Evolutionary conservation across 2,113 vertebrate genomes (phyloP).

Genomic region (Ammodytes marinus): DNA sequence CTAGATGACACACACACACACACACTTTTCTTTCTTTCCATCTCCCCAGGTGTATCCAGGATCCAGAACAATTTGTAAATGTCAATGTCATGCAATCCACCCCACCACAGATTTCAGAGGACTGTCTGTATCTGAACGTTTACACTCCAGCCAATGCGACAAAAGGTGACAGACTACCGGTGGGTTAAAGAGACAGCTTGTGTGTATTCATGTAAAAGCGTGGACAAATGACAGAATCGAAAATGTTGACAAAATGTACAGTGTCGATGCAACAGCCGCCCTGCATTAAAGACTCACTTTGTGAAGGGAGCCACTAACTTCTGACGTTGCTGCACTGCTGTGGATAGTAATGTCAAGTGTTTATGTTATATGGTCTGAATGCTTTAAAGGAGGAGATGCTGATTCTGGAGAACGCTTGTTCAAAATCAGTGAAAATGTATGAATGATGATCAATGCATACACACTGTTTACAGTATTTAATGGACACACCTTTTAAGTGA

Average conservation of each 20-base stretch:
- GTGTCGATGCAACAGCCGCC: neutral
- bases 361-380: neutral
- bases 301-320: neutral
- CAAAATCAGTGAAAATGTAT: too few species aligned
- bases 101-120: conserved; percentile 77
- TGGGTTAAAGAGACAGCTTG: conserved; percentile 48
- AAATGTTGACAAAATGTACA: neutral
- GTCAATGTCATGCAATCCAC: conserved; percentile 61
- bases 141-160: conserved; percentile 71
- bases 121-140: conserved; percentile 85
- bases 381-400: too few species aligned
- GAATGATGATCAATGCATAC: neutral
- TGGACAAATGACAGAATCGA: neutral
- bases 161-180: conserved; percentile 69
- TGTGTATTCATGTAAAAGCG: neutral
- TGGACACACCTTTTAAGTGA: too few species aligned
- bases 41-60: conserved; percentile 81
- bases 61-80: conserved; percentile 32
- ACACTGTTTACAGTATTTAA: neutral
- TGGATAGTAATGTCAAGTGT: neutral
- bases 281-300: neutral
- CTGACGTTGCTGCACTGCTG: too few species aligned
- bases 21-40: neutral
- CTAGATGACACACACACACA: neutral
- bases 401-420: too few species aligned